These are phyloP conservation scores for Enteromius radiatus DNA, from an alignment of 2,797 vertebrate genomes.

Conservation along the genomic window DNA sequence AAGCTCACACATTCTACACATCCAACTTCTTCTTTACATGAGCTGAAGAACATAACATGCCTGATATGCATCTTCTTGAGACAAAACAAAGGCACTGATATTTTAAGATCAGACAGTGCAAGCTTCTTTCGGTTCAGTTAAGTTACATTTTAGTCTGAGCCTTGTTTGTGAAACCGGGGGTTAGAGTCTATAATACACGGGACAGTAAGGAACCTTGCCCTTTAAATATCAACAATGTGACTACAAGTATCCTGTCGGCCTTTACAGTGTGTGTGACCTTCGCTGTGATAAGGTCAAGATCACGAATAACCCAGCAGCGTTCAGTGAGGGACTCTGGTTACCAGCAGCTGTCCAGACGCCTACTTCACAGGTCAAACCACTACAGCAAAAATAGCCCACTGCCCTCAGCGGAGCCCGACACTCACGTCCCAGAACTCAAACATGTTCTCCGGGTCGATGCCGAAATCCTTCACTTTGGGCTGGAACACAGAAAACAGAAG, in stretches of 20 bases:
- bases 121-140: too few relatives aligned
- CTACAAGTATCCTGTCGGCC: constrained; percentile 71
- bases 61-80: too few relatives aligned
- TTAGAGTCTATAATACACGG: constrained; percentile 48
- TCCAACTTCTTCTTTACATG: not conserved
- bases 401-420: constrained; percentile 60
- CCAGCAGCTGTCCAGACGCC: constrained; percentile 79
- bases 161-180: too few relatives aligned
- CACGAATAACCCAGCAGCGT: constrained; percentile 83
- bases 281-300: constrained; percentile 84
- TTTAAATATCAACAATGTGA: constrained; percentile 78
- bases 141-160: too few relatives aligned
- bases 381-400: constrained; percentile 73
- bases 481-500: constrained; percentile 66
- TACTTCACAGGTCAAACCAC: constrained; percentile 79
- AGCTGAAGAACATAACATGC: not conserved
- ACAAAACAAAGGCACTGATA: too few relatives aligned
- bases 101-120: too few relatives aligned
- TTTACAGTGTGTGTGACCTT: constrained; percentile 77
- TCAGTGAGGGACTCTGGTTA: constrained; percentile 79
- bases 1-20: not conserved
- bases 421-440: constrained; percentile 99
- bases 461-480: constrained; percentile 95
- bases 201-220: constrained; percentile 58
- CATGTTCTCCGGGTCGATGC: constrained; percentile 95